Conservation (phyloP, 2,888 invertebrate genomes). For the Trissoscelio sp. region DNA sequence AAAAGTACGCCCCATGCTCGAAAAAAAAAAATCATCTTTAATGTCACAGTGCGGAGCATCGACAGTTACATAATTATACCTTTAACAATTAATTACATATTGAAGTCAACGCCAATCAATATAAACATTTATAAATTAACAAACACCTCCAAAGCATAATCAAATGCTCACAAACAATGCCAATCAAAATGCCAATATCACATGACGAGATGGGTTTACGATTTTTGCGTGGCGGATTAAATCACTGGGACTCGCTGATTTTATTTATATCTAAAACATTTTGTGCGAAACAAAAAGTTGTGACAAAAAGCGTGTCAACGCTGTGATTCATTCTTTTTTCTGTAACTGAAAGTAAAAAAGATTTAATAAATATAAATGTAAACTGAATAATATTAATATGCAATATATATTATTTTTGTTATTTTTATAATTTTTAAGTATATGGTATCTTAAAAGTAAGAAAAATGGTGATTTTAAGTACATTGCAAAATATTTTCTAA, state of each 20-base stretch:
- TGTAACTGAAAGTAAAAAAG: too few relatives aligned
- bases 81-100: not conserved
- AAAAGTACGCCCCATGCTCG: too few relatives aligned
- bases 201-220: not conserved
- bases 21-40: not conserved
- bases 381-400: too few relatives aligned
- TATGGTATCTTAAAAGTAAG: too few relatives aligned
- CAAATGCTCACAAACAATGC: slow-evolving; percentile 3
- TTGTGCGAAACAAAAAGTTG: not conserved
- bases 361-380: too few relatives aligned
- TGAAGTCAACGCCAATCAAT: not conserved
- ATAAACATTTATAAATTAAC: not conserved
- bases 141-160: not conserved
- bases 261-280: not conserved
- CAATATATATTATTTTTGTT: too few relatives aligned
- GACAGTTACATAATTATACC: not conserved
- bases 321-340: too few relatives aligned
- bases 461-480: too few relatives aligned
- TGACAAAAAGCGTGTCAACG: too few relatives aligned
- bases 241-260: not conserved
- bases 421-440: too few relatives aligned
- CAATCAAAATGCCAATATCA: slow-evolving; percentile 9
- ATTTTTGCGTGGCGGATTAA: not conserved
- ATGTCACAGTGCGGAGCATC: too few relatives aligned
- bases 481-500: too few relatives aligned